Conservation (phyloP, 2,797 vertebrate genomes). For the Sebastes matsubarae region DNA sequence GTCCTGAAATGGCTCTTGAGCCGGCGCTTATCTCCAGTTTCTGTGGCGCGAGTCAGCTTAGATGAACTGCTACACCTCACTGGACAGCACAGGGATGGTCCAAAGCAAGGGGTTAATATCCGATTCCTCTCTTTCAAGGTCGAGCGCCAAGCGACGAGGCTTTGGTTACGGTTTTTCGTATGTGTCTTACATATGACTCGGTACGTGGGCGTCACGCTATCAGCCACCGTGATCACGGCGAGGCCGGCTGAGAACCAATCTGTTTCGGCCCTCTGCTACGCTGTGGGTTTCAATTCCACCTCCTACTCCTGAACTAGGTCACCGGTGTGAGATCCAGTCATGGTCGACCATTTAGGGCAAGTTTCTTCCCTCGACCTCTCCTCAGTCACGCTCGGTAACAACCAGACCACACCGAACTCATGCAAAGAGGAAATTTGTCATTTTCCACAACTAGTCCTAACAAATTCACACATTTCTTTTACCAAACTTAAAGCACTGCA, state of each 20-base stretch:
- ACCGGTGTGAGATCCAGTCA: conserved; percentile 23
- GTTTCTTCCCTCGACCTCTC: neutral
- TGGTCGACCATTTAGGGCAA: conserved; percentile 6
- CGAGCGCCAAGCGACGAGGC: conserved; percentile 19
- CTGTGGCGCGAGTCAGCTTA: conserved; percentile 34
- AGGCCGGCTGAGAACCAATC: conserved; percentile 40
- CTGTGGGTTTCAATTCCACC: conserved; percentile 35
- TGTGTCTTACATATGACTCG: conserved; percentile 16
- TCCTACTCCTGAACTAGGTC: conserved; percentile 35
- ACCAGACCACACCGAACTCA: neutral
- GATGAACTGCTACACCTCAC: conserved; percentile 40
- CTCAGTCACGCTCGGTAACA: neutral
- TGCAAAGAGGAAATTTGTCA: neutral
- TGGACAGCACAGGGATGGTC: conserved; percentile 36
- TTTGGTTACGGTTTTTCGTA: conserved; percentile 21
- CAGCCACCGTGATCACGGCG: neutral
- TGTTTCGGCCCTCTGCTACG: neutral
- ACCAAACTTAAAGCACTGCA: neutral
- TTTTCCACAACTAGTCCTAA: neutral
- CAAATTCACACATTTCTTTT: neutral
- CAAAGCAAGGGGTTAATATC: conserved; percentile 40
- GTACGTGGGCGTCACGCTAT: conserved; percentile 31
- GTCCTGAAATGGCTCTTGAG: conserved; percentile 49
- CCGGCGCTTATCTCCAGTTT: conserved; percentile 46
- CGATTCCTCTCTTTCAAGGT: conserved; percentile 30